phyloP scores from a whole-genome alignment of 2,888 invertebrate species.

The Erannis defoliaria region DNA sequence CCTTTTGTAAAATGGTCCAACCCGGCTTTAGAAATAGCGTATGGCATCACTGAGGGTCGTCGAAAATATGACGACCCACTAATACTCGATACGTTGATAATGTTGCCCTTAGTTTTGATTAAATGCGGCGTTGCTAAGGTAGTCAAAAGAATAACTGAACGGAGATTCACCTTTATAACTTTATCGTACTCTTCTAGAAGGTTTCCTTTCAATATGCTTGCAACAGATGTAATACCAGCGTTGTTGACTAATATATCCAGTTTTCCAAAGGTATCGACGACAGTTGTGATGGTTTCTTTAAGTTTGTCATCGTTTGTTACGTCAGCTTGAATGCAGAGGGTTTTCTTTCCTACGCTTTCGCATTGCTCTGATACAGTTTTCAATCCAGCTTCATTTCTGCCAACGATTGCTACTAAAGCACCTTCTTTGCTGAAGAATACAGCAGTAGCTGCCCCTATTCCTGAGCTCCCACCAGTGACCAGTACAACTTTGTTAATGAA shows the following conservation, averaged over 20 bases:
- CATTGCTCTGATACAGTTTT: constrained; percentile 36
- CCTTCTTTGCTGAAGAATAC: constrained; percentile 52
- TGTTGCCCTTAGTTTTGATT: constrained; percentile 54
- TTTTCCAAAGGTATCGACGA: constrained; percentile 52
- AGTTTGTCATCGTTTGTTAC: constrained; percentile 52
- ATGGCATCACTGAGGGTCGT: constrained; percentile 67
- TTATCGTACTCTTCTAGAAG: constrained; percentile 21
- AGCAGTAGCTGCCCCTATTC: constrained; percentile 59
- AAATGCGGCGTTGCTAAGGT: constrained; percentile 50
- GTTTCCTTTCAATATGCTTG: constrained; percentile 8
- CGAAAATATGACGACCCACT: constrained; percentile 2
- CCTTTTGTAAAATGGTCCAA: constrained; percentile 55
- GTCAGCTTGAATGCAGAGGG: constrained; percentile 52
- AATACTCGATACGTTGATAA: constrained; percentile 61
- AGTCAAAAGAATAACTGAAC: constrained; percentile 38
- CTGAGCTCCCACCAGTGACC: constrained; percentile 58
- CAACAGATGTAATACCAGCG: constrained; percentile 49
- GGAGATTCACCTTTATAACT: constrained; percentile 11
- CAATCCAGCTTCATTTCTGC: constrained; percentile 50
- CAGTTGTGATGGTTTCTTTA: constrained; percentile 47
- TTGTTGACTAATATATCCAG: constrained; percentile 59
- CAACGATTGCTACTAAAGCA: constrained; percentile 53
- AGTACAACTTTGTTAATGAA: constrained; percentile 50
- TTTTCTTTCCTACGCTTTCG: constrained; percentile 38
- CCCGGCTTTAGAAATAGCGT: constrained; percentile 55